Evolutionary conservation across 2,888 invertebrate species (phyloP), one percentile per base, ranked within the genome.

Genomic region (Luperina nickerlii): DNA sequence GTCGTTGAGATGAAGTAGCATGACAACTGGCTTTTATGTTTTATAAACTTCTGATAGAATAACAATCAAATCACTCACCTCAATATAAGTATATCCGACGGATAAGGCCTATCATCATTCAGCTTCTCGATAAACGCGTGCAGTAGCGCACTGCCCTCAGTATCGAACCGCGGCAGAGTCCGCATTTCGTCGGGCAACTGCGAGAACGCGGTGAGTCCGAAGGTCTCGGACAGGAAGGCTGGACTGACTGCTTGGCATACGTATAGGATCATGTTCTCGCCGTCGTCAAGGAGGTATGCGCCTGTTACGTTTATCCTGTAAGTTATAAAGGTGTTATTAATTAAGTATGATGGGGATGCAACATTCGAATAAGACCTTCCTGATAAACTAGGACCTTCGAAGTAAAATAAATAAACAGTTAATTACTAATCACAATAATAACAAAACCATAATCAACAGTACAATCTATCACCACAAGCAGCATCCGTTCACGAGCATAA

Each of bases 221-320:
- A 97, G 38, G 98, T 97, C 84, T 98, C 98, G 79, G 98, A 98
- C 89, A 99, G 97, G 94, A 98, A 98, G 74, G 97, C 97, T 67
- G 98, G 97, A 83, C 98, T 97, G 62, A 98, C 98, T 87, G 97
- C 98, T 85, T 98, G 98, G 69, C 99, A 98, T 65, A 99, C 97
- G 94, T 99, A 98, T 74, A 99, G 94, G 71, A 98, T 97, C 96
- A 99, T 98, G 81, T 97, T 97, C 77, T 98, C 98, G 18, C 99
- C 99, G 87, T 98, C 98, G 95, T 99, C 99, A 94, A 99, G 96
- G 6, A 99, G 97, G 94, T 99, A 99, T 18, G 98, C 98, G 54
- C 99, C 99, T 82, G 97, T 97, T 0, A 98, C 97, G 92, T 98
- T 98, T 75, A 99, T 97, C 97, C 97, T 97, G 93, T 42, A 42